These are phyloP conservation scores for Chionoecetes opilio DNA, from an alignment of 1,140 invertebrate genomes.

Conservation along the genomic window DNA sequence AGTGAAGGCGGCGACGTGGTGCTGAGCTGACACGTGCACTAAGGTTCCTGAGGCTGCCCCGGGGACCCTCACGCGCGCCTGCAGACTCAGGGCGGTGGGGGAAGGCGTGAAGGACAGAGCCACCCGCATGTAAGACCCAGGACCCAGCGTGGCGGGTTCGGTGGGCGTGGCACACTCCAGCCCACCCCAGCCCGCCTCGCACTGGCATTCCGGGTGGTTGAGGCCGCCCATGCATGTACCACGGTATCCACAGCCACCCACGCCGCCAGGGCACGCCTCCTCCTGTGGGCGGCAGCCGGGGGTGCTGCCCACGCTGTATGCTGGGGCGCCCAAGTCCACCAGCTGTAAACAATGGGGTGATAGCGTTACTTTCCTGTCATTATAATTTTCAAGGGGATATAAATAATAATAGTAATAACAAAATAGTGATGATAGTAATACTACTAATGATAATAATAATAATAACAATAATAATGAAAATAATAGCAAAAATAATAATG, in stretches of 20 bases:
- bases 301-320: conserved; percentile 55
- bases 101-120: conserved; percentile 62
- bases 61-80: conserved; percentile 41
- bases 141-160: neutral
- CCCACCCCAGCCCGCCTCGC: conserved; percentile 59
- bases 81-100: neutral
- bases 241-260: conserved; percentile 35
- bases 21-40: conserved; percentile 45
- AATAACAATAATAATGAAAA: too few species aligned
- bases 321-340: conserved; percentile 61
- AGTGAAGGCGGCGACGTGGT: conserved; percentile 21
- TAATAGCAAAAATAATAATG: too few species aligned
- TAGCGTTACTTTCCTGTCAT: too few species aligned
- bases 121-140: conserved; percentile 11
- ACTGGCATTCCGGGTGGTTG: conserved; percentile 45
- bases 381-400: too few species aligned
- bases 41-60: neutral
- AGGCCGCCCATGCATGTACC: conserved; percentile 53
- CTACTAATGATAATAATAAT: too few species aligned
- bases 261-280: conserved; percentile 1
- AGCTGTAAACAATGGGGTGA: conserved; percentile 47
- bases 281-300: conserved; percentile 42
- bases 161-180: conserved; percentile 38
- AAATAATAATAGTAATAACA: too few species aligned
- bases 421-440: too few species aligned